Evolutionary conservation across 2,797 vertebrate species (phyloP).

Genomic region (Brotula barbata): DNA sequence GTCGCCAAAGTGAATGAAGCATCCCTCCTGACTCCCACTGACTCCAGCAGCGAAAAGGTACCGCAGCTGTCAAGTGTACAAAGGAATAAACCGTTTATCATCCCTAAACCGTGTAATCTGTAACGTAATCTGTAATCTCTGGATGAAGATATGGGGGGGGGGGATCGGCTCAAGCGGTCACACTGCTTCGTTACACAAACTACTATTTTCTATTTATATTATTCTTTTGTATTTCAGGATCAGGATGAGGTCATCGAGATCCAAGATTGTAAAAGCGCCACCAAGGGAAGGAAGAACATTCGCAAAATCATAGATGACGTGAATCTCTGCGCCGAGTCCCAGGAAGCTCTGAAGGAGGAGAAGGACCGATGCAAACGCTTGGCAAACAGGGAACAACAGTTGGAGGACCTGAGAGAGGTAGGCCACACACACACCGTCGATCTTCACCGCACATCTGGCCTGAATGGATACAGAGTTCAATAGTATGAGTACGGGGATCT

Average conservation of each 20-base stretch:
- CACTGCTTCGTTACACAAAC: background rate
- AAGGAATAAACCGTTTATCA: background rate
- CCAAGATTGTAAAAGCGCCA: slow-evolving; percentile 76
- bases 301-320: slow-evolving; percentile 89
- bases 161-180: background rate
- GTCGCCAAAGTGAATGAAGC: slow-evolving; percentile 74
- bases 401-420: slow-evolving; percentile 88
- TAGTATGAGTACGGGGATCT: no score
- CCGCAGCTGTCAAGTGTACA: background rate
- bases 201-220: no score
- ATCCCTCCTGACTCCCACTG: slow-evolving; percentile 85
- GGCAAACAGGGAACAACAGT: slow-evolving; percentile 85
- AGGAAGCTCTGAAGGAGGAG: slow-evolving; percentile 92
- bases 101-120: no score
- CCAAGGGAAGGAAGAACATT: slow-evolving; percentile 93
- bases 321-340: slow-evolving; percentile 88
- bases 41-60: slow-evolving; percentile 86
- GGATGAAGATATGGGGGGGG: no score
- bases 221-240: slow-evolving; percentile 53
- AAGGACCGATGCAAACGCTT: slow-evolving; percentile 90
- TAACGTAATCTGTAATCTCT: no score
- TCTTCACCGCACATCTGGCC: background rate
- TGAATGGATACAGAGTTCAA: no score
- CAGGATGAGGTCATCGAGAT: slow-evolving; percentile 59
- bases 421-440: background rate